Conservation (phyloP, 2,888 invertebrate genomes). For the Heliconius hortense region DNA sequence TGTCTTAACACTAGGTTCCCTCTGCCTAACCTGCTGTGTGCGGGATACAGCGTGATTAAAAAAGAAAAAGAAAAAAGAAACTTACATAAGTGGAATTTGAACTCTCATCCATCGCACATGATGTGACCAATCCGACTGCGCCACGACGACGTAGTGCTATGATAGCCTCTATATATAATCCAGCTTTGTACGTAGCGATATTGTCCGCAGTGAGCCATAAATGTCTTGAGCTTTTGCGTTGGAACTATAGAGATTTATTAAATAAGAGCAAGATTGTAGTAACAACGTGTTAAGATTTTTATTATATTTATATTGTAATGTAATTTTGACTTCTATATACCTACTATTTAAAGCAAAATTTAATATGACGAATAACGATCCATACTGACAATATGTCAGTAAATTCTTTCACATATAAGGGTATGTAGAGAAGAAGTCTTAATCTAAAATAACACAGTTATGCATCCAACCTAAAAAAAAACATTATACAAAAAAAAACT, state of each 20-base stretch:
- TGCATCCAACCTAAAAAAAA: too few species aligned
- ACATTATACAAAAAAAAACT: background rate
- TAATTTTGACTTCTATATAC: too few species aligned
- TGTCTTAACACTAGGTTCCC: too few species aligned
- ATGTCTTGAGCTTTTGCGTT: constrained; percentile 14
- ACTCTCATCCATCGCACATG: background rate
- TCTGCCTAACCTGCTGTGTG: too few species aligned
- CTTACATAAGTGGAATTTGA: background rate
- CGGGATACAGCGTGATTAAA: too few species aligned
- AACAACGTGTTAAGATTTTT: background rate
- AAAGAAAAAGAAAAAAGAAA: too few species aligned
- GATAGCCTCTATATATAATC: constrained; percentile 22
- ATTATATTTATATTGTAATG: constrained; percentile 1
- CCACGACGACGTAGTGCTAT: constrained; percentile 3
- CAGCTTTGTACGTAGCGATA: background rate
- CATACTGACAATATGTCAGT: background rate
- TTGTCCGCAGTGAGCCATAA: constrained; percentile 20
- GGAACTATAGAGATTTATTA: constrained; percentile 23
- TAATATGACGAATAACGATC: background rate
- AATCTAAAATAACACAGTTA: too few species aligned
- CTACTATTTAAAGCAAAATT: too few species aligned
- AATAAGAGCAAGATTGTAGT: background rate
- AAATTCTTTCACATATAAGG: too few species aligned
- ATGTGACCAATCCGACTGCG: background rate
- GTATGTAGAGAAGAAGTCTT: too few species aligned